Conservation (phyloP, 2,113 vertebrate genomes). For the Pseudolaguvia tuberculata region DNA sequence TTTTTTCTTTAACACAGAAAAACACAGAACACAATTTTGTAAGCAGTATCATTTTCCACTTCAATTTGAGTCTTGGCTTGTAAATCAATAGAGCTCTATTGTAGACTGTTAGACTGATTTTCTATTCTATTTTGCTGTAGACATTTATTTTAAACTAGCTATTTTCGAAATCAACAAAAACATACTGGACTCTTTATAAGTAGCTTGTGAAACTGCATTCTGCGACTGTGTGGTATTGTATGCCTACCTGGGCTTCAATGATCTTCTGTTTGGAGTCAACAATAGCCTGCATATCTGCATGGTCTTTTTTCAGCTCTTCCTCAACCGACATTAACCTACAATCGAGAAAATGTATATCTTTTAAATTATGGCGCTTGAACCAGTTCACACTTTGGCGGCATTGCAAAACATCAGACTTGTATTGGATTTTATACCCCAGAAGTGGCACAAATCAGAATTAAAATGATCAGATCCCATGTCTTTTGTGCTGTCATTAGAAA, state of each 20-base stretch:
- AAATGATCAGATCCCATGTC: no score
- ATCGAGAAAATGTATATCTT: neutral
- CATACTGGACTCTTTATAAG: neutral
- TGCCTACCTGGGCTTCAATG: constrained; percentile 89
- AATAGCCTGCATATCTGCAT: constrained; percentile 94
- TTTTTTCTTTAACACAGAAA: neutral
- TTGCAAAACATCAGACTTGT: no score
- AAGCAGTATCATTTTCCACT: neutral
- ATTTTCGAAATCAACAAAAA: neutral
- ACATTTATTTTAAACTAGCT: neutral
- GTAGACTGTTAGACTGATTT: neutral
- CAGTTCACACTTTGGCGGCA: no score
- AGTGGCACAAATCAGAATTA: no score
- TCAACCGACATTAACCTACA: constrained; percentile 93
- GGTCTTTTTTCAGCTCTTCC: constrained; percentile 97
- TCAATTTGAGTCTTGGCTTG: neutral
- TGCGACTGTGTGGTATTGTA: neutral
- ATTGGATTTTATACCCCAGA: no score
- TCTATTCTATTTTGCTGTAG: neutral
- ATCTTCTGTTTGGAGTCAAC: constrained; percentile 99
- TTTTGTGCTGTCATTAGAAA: no score
- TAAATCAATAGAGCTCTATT: neutral
- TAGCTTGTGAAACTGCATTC: neutral
- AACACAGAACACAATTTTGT: neutral
- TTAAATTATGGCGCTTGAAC: no score